Evolutionary conservation across 2,113 vertebrate species (phyloP).

Genomic region (Xenus cinereus): DNA sequence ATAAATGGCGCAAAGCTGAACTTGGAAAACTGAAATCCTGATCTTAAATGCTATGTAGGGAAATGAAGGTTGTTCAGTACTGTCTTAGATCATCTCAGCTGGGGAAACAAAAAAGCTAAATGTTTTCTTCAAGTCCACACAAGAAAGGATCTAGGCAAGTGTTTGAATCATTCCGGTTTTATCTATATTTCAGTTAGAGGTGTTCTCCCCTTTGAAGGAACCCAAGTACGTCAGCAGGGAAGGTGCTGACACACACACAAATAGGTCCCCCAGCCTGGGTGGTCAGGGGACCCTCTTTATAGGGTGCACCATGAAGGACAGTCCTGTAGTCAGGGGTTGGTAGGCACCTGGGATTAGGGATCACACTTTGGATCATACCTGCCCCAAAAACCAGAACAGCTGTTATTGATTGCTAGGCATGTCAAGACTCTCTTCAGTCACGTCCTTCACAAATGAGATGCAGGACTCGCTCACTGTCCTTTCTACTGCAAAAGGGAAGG

Average conservation of each 20-base stretch:
- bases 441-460: not conserved
- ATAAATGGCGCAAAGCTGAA: not conserved
- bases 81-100: not conserved
- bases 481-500: not conserved
- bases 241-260: not conserved
- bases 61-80: not conserved
- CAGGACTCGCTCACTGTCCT: not conserved
- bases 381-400: not conserved
- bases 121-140: not conserved
- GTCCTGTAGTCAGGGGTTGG: not conserved
- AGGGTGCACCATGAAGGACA: not conserved
- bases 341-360: not conserved
- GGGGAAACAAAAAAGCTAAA: not conserved
- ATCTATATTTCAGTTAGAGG: not conserved
- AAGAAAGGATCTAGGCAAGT: not conserved
- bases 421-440: not conserved
- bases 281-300: not conserved
- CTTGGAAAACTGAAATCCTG: not conserved
- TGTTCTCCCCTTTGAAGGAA: not conserved
- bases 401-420: not conserved
- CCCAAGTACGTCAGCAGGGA: accelerated
- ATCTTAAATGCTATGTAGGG: not conserved
- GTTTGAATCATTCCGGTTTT: not conserved
- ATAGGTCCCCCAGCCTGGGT: not conserved
- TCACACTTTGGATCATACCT: accelerated